A percentile compares a stretch with the other conserved stretches of the same genome.
Evolutionary conservation across 2,797 vertebrate genomes (phyloP).

Genomic region (Lepus townsendii): DNA sequence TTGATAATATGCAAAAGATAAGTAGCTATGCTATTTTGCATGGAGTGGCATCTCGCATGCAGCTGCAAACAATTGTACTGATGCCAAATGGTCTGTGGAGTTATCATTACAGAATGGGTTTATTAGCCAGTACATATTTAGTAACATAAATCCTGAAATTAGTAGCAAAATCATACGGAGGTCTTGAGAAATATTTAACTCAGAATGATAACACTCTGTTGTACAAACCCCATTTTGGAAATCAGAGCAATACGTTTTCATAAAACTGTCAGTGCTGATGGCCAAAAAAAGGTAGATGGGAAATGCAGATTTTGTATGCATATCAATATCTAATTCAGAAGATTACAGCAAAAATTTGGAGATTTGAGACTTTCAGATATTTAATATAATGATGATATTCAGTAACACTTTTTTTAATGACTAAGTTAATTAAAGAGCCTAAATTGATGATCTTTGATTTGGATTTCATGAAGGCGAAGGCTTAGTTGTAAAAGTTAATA

Average conservation of each 20-base stretch:
- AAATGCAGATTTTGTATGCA: not conserved
- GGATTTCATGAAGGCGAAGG: not conserved
- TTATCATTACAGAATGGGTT: conserved; percentile 73
- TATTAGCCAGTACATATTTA: conserved; percentile 80
- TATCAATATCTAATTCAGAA: conserved; percentile 9
- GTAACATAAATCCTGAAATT: conserved; percentile 78
- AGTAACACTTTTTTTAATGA: not conserved
- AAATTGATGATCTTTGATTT: not conserved
- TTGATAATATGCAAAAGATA: conserved; percentile 68
- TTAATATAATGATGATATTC: not conserved
- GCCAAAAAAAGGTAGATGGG: not conserved
- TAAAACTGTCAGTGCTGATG: not conserved
- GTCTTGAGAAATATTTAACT: conserved; percentile 53
- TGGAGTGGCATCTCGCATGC: conserved; percentile 80
- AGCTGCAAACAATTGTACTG: conserved; percentile 81
- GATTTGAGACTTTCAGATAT: not conserved
- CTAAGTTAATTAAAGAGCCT: not conserved
- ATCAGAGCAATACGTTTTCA: not conserved
- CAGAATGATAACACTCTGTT: conserved; percentile 23
- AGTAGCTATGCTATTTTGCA: conserved; percentile 69
- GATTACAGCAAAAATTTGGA: not conserved
- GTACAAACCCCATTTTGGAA: conserved; percentile 20
- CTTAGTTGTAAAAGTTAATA: not conserved
- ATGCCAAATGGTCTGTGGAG: conserved; percentile 77
- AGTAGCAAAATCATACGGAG: conserved; percentile 67